Percentiles rank a stretch among this genome's conserved stretches.
Evolutionary conservation across 2,113 vertebrate genomes (phyloP).

Genomic region (cattle (Bos taurus)): DNA sequence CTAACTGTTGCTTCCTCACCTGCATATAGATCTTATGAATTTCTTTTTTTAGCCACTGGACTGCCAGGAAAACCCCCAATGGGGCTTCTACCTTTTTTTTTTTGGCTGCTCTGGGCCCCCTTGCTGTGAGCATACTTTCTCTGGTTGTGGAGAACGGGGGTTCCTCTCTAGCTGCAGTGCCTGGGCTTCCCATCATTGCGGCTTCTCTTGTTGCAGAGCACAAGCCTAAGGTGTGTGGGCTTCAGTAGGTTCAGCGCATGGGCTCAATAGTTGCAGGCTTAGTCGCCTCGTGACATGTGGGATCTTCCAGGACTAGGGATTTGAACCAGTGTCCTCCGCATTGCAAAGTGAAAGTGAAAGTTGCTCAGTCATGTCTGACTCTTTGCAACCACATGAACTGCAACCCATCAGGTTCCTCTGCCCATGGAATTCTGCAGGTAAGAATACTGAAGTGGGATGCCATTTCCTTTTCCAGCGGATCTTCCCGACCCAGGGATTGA

Average conservation of each 20-base stretch:
- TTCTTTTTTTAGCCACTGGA: neutral
- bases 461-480: neutral
- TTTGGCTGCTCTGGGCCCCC: neutral
- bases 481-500: neutral
- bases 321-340: neutral
- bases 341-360: neutral
- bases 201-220: neutral
- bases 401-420: neutral
- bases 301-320: neutral
- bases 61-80: neutral
- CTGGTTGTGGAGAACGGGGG: neutral
- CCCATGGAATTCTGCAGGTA: neutral
- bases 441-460: neutral
- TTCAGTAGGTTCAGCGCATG: fast-evolving
- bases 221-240: neutral
- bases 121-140: fast-evolving
- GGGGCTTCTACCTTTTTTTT: neutral
- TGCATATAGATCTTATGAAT: neutral
- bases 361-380: neutral
- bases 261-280: neutral
- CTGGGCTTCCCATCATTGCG: fast-evolving
- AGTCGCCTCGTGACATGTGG: neutral
- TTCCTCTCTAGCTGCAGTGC: fast-evolving
- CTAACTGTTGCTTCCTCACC: too few species aligned
- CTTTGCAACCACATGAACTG: neutral